Evolutionary conservation across 2,113 vertebrate genomes (phyloP).

Genomic region (Coptodon bakossiorum): DNA sequence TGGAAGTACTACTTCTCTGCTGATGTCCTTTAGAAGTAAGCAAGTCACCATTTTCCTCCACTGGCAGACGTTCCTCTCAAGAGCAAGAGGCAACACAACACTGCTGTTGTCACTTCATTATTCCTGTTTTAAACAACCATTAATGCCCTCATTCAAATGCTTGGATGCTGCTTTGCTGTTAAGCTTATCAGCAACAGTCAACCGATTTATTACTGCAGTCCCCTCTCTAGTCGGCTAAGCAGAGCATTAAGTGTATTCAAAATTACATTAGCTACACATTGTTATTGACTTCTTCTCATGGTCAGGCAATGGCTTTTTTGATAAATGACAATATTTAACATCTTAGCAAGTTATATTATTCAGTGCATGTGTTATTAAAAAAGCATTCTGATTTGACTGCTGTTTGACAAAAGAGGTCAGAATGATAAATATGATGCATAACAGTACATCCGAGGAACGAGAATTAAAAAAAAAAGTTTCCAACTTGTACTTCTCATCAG

Average conservation of each 20-base stretch:
- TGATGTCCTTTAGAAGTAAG: slow-evolving; percentile 36
- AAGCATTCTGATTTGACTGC: neutral
- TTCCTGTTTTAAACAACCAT: slow-evolving; percentile 33
- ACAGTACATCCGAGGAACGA: neutral
- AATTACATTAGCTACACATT: slow-evolving; percentile 23
- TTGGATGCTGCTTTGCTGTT: slow-evolving; percentile 34
- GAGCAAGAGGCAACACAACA: slow-evolving; percentile 29
- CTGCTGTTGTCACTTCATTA: slow-evolving; percentile 25
- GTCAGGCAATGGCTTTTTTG: slow-evolving; percentile 8
- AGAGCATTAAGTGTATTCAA: slow-evolving; percentile 25
- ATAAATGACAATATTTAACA: slow-evolving; percentile 17
- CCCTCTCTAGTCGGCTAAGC: slow-evolving; percentile 18
- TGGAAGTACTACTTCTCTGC: slow-evolving; percentile 5
- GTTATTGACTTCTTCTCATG: slow-evolving; percentile 16
- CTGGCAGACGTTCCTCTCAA: slow-evolving; percentile 10
- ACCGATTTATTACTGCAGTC: slow-evolving; percentile 36
- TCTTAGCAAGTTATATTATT: neutral
- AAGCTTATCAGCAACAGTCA: slow-evolving; percentile 48
- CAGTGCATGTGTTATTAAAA: neutral
- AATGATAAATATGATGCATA: neutral
- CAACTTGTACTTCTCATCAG: slow-evolving; percentile 38
- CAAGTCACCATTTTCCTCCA: neutral
- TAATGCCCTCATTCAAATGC: slow-evolving; percentile 47
- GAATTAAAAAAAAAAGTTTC: neutral
- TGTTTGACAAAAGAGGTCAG: neutral